Percentiles rank a stretch among this genome's conserved stretches.
phyloP scores from a whole-genome alignment of 2,797 vertebrate species.

The Pangasius macronema region DNA sequence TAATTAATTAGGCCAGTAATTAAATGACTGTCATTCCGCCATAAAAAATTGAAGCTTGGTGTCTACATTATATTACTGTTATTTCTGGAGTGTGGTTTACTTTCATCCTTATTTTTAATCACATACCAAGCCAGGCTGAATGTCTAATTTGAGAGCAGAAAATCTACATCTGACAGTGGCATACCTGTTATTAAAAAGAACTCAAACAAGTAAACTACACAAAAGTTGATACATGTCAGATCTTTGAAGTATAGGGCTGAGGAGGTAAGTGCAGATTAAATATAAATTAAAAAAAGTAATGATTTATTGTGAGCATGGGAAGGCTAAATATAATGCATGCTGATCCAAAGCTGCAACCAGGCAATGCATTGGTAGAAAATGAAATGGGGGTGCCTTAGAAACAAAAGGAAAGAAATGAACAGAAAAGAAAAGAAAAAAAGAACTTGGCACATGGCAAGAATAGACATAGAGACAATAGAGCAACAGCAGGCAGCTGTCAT shows the following conservation, averaged over 20 bases:
- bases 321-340: background rate
- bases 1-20: too few species aligned
- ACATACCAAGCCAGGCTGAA: background rate
- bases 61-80: background rate
- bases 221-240: background rate
- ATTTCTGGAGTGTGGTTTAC: background rate
- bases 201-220: background rate
- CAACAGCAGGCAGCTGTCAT: constrained; percentile 18
- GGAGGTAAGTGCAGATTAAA: background rate
- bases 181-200: background rate
- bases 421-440: constrained; percentile 1
- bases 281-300: background rate
- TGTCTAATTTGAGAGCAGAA: background rate
- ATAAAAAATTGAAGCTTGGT: background rate
- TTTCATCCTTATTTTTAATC: background rate
- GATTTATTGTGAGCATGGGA: background rate
- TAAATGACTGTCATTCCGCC: background rate
- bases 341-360: background rate
- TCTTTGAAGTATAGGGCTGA: background rate
- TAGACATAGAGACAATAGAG: constrained; percentile 22
- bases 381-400: background rate
- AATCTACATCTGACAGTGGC: background rate
- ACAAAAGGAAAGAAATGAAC: background rate
- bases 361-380: background rate
- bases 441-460: constrained; percentile 1